Evolutionary conservation across 1,140 invertebrate species (phyloP), one percentile per base, ranked within the genome.

Genomic region (Bicyclus anynana): DNA sequence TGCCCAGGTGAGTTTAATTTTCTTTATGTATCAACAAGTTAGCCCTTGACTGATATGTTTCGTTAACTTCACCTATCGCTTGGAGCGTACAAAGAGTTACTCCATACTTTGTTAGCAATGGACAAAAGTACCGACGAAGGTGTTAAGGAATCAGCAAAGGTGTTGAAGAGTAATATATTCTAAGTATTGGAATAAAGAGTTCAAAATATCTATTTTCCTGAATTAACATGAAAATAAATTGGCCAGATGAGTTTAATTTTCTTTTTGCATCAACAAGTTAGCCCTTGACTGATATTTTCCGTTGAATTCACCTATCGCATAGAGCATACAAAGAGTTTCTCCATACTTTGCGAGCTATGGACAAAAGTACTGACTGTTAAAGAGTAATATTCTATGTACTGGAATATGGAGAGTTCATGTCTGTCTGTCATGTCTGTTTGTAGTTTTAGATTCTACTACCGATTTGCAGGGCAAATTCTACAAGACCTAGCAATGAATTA

Each of bases 171-270:
- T 78, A 96, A 97, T 88, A 92, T 99, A 62, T 98, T 98, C 87
- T 98, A 99, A 84, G 94, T 97, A 9, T 90, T 96, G 56, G 98
- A 99, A 85, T 99, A 98, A 89, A 91, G 97, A 99, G 84, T 93
- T 98, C 67, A 92, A 97, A 73, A 83, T 97, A 20, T 91, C 91
- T 35, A 91, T 96, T 50, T 85, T 98, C 61, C 89, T 95, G 26
- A 93, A 92, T 64, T 99, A 94, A 89, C 94, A 98, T 82, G 94
- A 96, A 75, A 87, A 91, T 50, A 96, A 95, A 89, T 95, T 97
- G 92, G 95, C 97, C 47, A 94, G 92, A 94, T 96, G 82, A 84
- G 90, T 17, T 18, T 35, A 5, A 35, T 35, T 46, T 46, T 21
- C 16, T 17, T 4, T 16, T 10, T 3, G 16, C n/a, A 3, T 35